Percentiles rank a stretch among this genome's conserved stretches.
These are phyloP conservation scores for Globia sparganii DNA, from an alignment of 2,888 invertebrate genomes.

Conservation along the genomic window DNA sequence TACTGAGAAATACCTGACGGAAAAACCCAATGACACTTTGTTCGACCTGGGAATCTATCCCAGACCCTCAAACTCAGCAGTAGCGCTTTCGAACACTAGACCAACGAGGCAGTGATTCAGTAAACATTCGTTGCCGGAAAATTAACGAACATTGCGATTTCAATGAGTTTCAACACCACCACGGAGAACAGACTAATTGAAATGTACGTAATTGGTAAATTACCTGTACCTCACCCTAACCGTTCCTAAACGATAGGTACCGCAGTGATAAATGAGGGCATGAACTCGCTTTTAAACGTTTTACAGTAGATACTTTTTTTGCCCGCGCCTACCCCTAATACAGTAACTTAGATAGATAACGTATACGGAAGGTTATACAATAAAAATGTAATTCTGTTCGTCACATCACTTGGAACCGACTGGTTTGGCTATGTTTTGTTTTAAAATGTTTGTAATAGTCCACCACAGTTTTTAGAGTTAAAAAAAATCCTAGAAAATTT, in stretches of 20 bases:
- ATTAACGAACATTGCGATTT: constrained; percentile 36
- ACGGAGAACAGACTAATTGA: constrained; percentile 44
- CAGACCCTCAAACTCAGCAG: neutral
- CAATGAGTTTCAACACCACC: constrained; percentile 13
- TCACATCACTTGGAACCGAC: neutral
- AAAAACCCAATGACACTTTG: neutral
- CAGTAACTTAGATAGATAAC: too few species aligned
- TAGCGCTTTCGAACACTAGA: neutral
- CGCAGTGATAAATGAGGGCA: constrained; percentile 20
- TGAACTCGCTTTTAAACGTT: constrained; percentile 23
- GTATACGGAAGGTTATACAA: neutral
- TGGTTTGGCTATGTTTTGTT: neutral
- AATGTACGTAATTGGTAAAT: constrained; percentile 46
- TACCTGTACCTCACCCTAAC: constrained; percentile 34
- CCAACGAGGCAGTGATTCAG: neutral
- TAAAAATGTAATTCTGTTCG: neutral
- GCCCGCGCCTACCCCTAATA: neutral
- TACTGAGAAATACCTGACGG: neutral
- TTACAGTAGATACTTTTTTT: neutral
- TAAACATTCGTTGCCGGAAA: constrained; percentile 4
- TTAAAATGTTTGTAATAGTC: neutral
- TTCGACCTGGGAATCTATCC: neutral
- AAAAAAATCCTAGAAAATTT: neutral
- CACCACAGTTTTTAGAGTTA: neutral
- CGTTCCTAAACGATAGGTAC: constrained; percentile 40